Evolutionary conservation across 2,797 vertebrate species (phyloP), one percentile per base, ranked within the genome.

Genomic region (Protonibea diacanthus): DNA sequence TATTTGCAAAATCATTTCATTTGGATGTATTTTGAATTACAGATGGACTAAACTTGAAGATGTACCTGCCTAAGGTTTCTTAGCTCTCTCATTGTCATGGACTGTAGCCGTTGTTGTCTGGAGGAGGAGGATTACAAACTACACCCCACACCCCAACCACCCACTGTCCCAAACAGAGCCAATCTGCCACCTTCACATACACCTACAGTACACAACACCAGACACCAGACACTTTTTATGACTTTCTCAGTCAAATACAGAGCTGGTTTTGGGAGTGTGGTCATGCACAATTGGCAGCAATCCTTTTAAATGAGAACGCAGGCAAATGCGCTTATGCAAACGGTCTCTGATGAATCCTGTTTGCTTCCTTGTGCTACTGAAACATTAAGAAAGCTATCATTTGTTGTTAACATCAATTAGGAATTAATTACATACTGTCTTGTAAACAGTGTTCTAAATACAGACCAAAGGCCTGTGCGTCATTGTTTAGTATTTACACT

Each of bases 401-500:
- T 86, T 84, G 61, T 77, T 86, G 65, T 87, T 77, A 70, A 63
- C 66, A 80, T 76, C 59, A 74, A 85, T 91, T 85, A 84, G 29
- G 51, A 85, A 86, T 83, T 77, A 86, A 89, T 89, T 71, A 80
- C 59, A 40, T 23, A 25, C 44, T 51, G 67, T 57, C 65, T 78
- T 80, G 66, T 83, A 70, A 88, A 89, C 81, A 78, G 60, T 62
- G 57, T 63, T 85, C 55, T 79, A 81, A 87, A 88, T 62, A 69
- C 51, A 79, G 83, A 85, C 65, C 69, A 77, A 81, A 72, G 56
- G 45, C n/a, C 45, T 18, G 6, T 85, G 82, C 55, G 48, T 89
- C 83, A 87, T 73, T 84, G 87, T 89, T 87, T 81, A 58, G 69
- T 86, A 75, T 89, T 93, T 91, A 86, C 82, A 83, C 83, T 73